Conservation (phyloP, 2,888 invertebrate species). For the Meandrusa payeni region DNA sequence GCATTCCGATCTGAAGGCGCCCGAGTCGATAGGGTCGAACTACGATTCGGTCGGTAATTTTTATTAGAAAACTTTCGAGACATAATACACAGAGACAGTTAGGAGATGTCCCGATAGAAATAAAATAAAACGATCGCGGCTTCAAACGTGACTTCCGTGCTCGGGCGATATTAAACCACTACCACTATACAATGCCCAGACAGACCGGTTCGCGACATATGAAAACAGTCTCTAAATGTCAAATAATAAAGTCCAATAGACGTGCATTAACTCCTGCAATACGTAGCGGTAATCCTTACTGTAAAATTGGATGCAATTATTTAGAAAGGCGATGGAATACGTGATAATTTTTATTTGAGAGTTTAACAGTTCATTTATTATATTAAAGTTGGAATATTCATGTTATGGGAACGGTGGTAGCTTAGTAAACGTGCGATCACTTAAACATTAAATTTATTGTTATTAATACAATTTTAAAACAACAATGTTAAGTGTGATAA, state of each 20-base stretch:
- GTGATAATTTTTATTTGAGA: slow-evolving; percentile 12
- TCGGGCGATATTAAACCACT: slow-evolving; percentile 28
- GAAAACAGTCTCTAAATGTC: not conserved
- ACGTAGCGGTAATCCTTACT: slow-evolving; percentile 32
- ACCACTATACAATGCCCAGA: slow-evolving; percentile 1
- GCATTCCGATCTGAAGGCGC: too few relatives aligned
- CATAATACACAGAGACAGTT: too few relatives aligned
- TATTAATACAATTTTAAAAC: too few relatives aligned
- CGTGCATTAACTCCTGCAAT: slow-evolving; percentile 23
- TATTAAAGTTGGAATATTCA: too few relatives aligned
- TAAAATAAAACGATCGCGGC: slow-evolving; percentile 30
- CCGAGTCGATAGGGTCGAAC: too few relatives aligned
- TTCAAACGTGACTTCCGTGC: slow-evolving; percentile 45
- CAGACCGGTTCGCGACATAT: not conserved
- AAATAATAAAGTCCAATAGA: slow-evolving; percentile 1
- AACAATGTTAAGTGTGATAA: too few relatives aligned
- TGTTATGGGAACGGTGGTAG: too few relatives aligned
- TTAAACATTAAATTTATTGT: too few relatives aligned
- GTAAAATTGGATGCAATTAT: slow-evolving; percentile 38
- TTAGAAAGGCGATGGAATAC: slow-evolving; percentile 34
- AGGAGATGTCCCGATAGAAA: slow-evolving; percentile 24
- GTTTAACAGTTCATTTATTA: too few relatives aligned
- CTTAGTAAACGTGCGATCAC: too few relatives aligned
- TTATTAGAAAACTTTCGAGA: too few relatives aligned
- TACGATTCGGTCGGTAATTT: too few relatives aligned